Evolutionary conservation across 2,113 vertebrate genomes (phyloP), one percentile per base, ranked within the genome.

Genomic region (Scytalopus superciliaris): DNA sequence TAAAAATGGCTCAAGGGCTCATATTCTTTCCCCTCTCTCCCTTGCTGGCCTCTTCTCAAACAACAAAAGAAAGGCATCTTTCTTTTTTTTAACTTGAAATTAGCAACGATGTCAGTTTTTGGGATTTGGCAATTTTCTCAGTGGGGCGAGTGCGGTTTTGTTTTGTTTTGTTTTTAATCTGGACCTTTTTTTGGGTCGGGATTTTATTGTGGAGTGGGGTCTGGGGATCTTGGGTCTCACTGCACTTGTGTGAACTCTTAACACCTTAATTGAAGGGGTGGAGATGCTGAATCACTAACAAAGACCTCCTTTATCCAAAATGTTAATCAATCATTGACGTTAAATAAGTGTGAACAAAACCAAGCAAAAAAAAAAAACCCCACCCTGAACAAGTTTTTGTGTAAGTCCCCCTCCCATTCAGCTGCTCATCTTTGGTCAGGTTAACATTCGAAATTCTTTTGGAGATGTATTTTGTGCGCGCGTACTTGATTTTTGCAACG

Each of bases 211-310:
- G 60, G 76, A 50, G 33, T n/a, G 23, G n/a, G 75, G 62, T 88
- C 83, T 86, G 45, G 16, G 91, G 81, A 89, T 94, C 91, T 90
- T 55, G 49, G 37, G 39, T 96, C 95, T 96, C 84, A 14, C 92
- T 93, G 92, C 73, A 55, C 88, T 97, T 85, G 92, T 96, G 94
- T 96, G 93, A 97, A 96, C 96, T 97, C 94, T 96, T 96, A 96
- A 94, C 96, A 97, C 96, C 96, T 97, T 97, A 97, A 97, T 96
- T 96, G 92, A 97, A 96, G 93, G 94, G 96, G 96, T 95, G 96
- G 96, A 84, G 94, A 97, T 94, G 88, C 90, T 95, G 94, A 95
- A 96, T 93, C 86, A 39, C 57, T 96, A 93, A 97, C 96, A 97
- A 96, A 96, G 94, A 91, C 90, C 88, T 95, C 93, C 86, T 96